Conservation (phyloP, 1,140 invertebrate genomes). For the Drosophila pallidifrons region DNA sequence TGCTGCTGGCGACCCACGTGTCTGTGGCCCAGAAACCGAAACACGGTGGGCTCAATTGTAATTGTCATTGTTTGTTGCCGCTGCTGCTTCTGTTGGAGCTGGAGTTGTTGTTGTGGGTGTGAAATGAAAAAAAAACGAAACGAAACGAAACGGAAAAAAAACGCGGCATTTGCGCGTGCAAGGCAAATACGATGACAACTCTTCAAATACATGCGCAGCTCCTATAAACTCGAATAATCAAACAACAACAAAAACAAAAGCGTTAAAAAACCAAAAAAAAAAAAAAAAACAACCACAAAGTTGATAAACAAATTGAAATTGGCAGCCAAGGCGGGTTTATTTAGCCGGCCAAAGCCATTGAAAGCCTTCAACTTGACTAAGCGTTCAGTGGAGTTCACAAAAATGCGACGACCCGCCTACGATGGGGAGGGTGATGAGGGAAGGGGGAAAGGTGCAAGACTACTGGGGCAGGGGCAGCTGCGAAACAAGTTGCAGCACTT, state of each 20-base stretch:
- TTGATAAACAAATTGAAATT: slow-evolving; percentile 63
- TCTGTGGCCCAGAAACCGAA: slow-evolving; percentile 34
- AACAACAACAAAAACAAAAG: slow-evolving; percentile 45
- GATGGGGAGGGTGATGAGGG: not conserved
- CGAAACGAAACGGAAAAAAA: not conserved
- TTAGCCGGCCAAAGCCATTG: slow-evolving; percentile 52
- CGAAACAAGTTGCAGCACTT: slow-evolving; percentile 36
- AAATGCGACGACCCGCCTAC: slow-evolving; percentile 1
- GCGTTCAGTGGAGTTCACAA: slow-evolving; percentile 52
- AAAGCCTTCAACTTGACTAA: slow-evolving; percentile 73
- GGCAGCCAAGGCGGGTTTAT: slow-evolving; percentile 73
- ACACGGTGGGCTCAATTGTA: slow-evolving; percentile 10
- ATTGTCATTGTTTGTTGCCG: slow-evolving; percentile 24
- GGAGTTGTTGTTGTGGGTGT: slow-evolving; percentile 18
- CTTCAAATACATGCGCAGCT: slow-evolving; percentile 13
- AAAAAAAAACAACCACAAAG: slow-evolving; percentile 47
- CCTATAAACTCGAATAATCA: slow-evolving; percentile 21
- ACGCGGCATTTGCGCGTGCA: slow-evolving; percentile 45
- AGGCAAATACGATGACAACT: slow-evolving; percentile 51
- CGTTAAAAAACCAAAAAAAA: slow-evolving; percentile 6
- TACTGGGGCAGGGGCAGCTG: not conserved
- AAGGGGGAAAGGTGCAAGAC: not conserved
- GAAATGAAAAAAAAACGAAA: not conserved
- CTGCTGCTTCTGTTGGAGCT: not conserved
- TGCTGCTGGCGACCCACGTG: slow-evolving; percentile 50